phyloP scores from a whole-genome alignment of 2,888 invertebrate species.

The Tetragonisca angustula region DNA sequence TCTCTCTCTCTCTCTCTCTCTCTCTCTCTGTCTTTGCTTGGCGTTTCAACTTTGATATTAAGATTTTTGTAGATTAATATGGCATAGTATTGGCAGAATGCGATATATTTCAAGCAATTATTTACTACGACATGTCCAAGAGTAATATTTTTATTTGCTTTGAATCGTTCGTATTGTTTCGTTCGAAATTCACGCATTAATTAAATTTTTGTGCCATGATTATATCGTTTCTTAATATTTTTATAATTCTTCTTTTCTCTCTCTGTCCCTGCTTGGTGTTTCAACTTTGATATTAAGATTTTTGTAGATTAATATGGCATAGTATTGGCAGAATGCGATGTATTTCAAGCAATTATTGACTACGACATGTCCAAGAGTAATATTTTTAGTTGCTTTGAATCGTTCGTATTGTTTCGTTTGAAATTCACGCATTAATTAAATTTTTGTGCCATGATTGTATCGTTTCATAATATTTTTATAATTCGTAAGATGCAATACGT shows the following conservation, averaged over 20 bases:
- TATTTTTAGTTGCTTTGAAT: not conserved
- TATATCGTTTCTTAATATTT: too few species aligned
- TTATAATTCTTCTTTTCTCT: too few species aligned
- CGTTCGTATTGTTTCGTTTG: too few species aligned
- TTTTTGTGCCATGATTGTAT: too few species aligned
- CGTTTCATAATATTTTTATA: too few species aligned
- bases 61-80: not conserved
- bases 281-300: rapidly evolving
- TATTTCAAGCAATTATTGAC: not conserved
- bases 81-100: too few species aligned
- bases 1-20: not conserved
- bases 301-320: not conserved
- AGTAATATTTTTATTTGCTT: not conserved
- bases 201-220: too few species aligned
- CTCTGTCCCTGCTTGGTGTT: too few species aligned
- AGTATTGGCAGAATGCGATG: not conserved
- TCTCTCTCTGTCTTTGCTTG: not conserved
- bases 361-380: not conserved
- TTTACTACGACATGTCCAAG: rapidly evolving
- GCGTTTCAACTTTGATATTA: rapidly evolving
- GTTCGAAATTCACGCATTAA: too few species aligned
- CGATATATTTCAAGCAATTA: not conserved
- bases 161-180: not conserved
- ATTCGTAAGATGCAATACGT: too few species aligned
- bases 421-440: too few species aligned